Evolutionary conservation across 2,888 invertebrate species (phyloP), one percentile per base, ranked within the genome.

Genomic region (Rhodophaea formosa): DNA sequence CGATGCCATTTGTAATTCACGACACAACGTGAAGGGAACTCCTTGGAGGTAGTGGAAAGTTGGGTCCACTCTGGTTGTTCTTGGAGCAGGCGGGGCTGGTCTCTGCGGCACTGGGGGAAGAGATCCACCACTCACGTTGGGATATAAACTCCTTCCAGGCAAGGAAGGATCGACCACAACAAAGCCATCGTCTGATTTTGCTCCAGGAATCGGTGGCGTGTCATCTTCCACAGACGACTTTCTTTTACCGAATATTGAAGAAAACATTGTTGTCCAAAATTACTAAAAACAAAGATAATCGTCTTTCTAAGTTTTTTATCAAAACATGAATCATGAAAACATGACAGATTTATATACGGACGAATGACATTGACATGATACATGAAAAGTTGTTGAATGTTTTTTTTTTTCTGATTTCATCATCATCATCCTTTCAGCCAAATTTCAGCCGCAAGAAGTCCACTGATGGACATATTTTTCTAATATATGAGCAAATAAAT

Each of bases 1-100:
- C 8, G 85, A 69, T 7, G 81, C 84, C 74, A 87, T 80, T 67
- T 90, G 84, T 8, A 93, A 75, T 51, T 89, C 86, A 61, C 85
- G 85, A 1, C 88, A 88, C 62, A 93, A 68, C 15, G 86, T 77
- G 65, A 93, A 93, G 0, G 93, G 93, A 0, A 93, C 92, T 39
- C 91, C 92, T 68, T 88, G 91, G 7, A 93, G 74, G 62, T 93
- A 92, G 71, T 90, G 88, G 62, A 91, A 88, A 5, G 77, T 74
- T 3, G 75, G 80, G 43, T 89, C 90, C 47, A 75, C 64, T 7
- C 66, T 62, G 2, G 69, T 58, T 53, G 69, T 73, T 1, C 68
- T 62, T 0, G 88, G 87, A 0, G 79, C 70, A 1, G 79, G 72
- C 0, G 88, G 89, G 0, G 88, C 87, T 7, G 86, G 85, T 42